Evolutionary conservation across 2,797 vertebrate genomes (phyloP).

Genomic region (Parauchenoglanis punctatus): DNA sequence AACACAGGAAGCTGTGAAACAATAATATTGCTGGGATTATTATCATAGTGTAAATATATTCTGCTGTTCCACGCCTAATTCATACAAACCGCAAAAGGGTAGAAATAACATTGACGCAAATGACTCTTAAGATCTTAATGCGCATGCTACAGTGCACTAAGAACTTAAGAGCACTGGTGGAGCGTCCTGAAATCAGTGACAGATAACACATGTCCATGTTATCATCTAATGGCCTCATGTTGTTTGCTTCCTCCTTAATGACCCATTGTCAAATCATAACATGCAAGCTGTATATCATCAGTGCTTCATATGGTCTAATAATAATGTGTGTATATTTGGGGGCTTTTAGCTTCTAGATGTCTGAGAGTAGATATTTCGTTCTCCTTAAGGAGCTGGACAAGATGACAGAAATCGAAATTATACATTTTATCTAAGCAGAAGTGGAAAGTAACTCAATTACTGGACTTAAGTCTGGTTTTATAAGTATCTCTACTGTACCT

Average conservation of each 20-base stretch:
- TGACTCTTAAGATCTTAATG: not conserved
- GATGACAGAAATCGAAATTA: not conserved
- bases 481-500: not conserved
- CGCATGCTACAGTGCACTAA: not conserved
- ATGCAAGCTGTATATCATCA: conserved; percentile 6
- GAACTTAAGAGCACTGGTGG: not conserved
- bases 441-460: not conserved
- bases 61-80: not conserved
- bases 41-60: not conserved
- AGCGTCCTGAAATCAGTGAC: conserved; percentile 10
- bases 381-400: not conserved
- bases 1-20: not conserved
- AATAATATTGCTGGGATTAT: no score
- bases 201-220: conserved; percentile 36
- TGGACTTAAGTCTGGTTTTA: not conserved
- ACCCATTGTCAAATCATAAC: conserved; percentile 4
- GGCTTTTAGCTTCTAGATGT: conserved; percentile 14
- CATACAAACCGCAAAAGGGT: not conserved
- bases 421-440: not conserved
- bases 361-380: not conserved
- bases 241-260: conserved; percentile 16
- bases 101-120: not conserved
- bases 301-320: not conserved
- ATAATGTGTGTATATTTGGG: conserved; percentile 10
- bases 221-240: conserved; percentile 26